These are phyloP conservation scores for Euura saliciscinereae DNA, from an alignment of 1,140 invertebrate species.

Conservation along the genomic window DNA sequence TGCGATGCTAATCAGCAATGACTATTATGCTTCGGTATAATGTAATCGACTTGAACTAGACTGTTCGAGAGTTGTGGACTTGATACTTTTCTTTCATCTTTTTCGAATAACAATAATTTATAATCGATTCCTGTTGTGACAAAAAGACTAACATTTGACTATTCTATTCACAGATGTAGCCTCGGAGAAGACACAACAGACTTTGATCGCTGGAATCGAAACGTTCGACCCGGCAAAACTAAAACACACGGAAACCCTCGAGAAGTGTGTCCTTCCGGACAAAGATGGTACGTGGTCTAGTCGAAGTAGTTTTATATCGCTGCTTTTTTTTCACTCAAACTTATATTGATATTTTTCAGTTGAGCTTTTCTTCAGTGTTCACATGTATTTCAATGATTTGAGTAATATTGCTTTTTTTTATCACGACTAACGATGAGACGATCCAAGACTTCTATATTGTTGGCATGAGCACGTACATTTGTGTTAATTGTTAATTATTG, in stretches of 20 bases:
- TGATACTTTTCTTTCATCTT: background rate
- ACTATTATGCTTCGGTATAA: too few relatives aligned
- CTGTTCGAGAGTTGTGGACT: background rate
- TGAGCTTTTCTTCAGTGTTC: constrained; percentile 9
- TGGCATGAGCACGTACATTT: constrained; percentile 18
- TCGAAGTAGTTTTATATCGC: constrained; percentile 10
- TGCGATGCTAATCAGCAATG: too few relatives aligned
- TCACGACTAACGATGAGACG: constrained; percentile 13
- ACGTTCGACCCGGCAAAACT: constrained; percentile 81
- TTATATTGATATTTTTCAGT: constrained; percentile 10
- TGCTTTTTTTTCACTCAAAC: background rate
- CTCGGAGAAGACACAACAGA: constrained; percentile 81
- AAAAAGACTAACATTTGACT: constrained; percentile 6
- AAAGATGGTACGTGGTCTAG: constrained; percentile 80
- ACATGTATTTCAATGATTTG: too few relatives aligned
- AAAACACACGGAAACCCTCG: constrained; percentile 91
- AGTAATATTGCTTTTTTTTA: background rate
- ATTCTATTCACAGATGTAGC: constrained; percentile 74
- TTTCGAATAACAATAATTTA: background rate
- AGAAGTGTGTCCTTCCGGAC: constrained; percentile 92
- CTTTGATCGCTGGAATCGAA: constrained; percentile 84
- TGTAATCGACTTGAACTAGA: background rate
- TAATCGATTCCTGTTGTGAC: background rate
- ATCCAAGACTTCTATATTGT: constrained; percentile 23
- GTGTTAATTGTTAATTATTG: constrained; percentile 17